Percentiles rank a stretch among this genome's conserved stretches.
phyloP scores from a whole-genome alignment of 1,140 invertebrate species.

The Pentalonia nigronervosa region DNA sequence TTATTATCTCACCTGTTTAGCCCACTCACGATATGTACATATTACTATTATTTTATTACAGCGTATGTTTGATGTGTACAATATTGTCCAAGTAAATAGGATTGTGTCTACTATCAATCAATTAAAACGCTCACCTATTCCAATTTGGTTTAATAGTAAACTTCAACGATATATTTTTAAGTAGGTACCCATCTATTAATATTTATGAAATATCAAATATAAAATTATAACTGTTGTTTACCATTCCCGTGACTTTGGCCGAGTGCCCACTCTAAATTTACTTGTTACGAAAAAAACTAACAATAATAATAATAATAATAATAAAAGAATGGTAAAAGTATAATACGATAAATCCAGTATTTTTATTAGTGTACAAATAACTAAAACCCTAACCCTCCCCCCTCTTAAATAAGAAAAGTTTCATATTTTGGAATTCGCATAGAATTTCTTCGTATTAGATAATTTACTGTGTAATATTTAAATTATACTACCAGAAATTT shows the following conservation, averaged over 20 bases:
- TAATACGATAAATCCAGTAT: background rate
- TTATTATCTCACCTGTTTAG: background rate
- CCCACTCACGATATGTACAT: background rate
- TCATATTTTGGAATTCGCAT: background rate
- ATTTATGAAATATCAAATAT: conserved; percentile 4
- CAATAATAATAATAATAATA: background rate
- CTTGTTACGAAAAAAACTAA: conserved; percentile 11
- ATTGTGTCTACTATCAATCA: background rate
- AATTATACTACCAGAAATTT: background rate
- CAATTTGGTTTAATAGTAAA: background rate
- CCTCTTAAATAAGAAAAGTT: background rate
- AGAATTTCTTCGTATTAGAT: background rate
- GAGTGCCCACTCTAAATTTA: conserved; percentile 42
- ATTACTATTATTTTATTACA: background rate
- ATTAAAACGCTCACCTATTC: background rate
- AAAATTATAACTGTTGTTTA: conserved; percentile 43
- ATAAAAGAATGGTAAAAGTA: background rate
- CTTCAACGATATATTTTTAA: conserved; percentile 1
- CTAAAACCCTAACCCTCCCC: background rate
- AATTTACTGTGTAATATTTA: background rate
- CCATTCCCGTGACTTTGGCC: conserved; percentile 1
- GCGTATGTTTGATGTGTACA: background rate
- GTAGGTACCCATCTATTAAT: conserved; percentile 32
- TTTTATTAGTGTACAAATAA: background rate
- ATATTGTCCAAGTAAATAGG: background rate